Evolutionary conservation across 1,140 invertebrate species (phyloP).

Genomic region (Drosophila saltans): DNA sequence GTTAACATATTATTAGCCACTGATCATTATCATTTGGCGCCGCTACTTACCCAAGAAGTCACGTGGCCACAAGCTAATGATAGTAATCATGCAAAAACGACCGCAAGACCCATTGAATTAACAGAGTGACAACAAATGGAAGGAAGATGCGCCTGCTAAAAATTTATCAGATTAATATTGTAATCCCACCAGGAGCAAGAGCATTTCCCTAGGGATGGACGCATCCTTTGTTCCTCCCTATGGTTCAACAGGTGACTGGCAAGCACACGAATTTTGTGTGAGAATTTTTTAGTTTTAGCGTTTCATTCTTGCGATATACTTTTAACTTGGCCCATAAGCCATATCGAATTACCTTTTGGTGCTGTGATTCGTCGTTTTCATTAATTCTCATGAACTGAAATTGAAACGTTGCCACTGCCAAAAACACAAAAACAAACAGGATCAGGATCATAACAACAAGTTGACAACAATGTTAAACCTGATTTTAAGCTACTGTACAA

Average conservation of each 20-base stretch:
- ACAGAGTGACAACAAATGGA: slow-evolving; percentile 36
- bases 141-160: slow-evolving; percentile 62
- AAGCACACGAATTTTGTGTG: slow-evolving; percentile 56
- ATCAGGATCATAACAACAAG: slow-evolving; percentile 14
- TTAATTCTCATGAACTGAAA: slow-evolving; percentile 74
- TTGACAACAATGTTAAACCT: slow-evolving; percentile 14
- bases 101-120: slow-evolving; percentile 46
- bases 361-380: slow-evolving; percentile 73
- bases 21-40: slow-evolving; percentile 39
- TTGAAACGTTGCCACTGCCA: slow-evolving; percentile 32
- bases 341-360: slow-evolving; percentile 56
- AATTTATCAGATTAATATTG: slow-evolving; percentile 69
- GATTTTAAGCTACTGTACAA: slow-evolving; percentile 3
- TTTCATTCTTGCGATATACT: slow-evolving; percentile 22
- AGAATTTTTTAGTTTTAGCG: slow-evolving; percentile 56
- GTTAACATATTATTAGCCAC: slow-evolving; percentile 75
- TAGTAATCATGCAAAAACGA: slow-evolving; percentile 59
- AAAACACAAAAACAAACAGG: not conserved
- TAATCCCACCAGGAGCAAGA: slow-evolving; percentile 45
- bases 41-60: slow-evolving; percentile 46
- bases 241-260: slow-evolving; percentile 66
- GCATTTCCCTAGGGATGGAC: slow-evolving; percentile 21
- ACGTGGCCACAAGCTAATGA: slow-evolving; percentile 67
- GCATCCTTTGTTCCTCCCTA: slow-evolving; percentile 32
- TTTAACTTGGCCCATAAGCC: slow-evolving; percentile 46